Evolutionary conservation across 37 sponge, comb jelly and placozoan genomes (phyloP), one percentile per base, ranked within the genome.

Genomic region (Haliclona indistincta): DNA sequence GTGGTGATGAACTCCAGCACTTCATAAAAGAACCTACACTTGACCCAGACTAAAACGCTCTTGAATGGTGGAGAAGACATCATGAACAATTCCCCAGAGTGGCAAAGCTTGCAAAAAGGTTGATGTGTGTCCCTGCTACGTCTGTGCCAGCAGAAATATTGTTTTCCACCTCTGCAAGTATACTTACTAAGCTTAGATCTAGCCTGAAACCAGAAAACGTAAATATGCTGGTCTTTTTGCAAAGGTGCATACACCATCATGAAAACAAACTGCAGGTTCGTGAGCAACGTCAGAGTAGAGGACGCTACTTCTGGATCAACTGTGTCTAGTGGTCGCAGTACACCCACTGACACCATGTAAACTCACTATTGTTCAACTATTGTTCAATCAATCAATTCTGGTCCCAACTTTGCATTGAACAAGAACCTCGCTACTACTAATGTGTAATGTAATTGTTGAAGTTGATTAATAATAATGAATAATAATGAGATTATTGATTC

Each of bases 131-230:
- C 25, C 60, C 60, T 25, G 60, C 60, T 58, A 58, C 60, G 11
- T n/a, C n/a, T n/a, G n/a, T n/a, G n/a, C n/a, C n/a, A n/a, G n/a
- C n/a, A n/a, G n/a, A n/a, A 20, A 58, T 20, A 26, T 26, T 58
- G 7, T 58, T 58, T 20, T 58, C 60, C 11, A 58, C 60, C n/a
- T 11, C 60, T 25, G 60, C 26, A 25, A 25, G 6, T 25, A 58
- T 26, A 20, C 26, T 58, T n/a, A n/a, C 60, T 25, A 71, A 71
- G 2, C 49, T 52, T 32, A 71, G 73, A 26, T 20, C 70, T 11
- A 68, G 45, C 26, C 70, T 43, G 15, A 68, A 68, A n/a, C n/a
- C n/a, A n/a, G n/a, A n/a, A n/a, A n/a, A n/a, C n/a, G n/a, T n/a
- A n/a, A n/a, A n/a, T n/a, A 6, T 38, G 39, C 2, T 4, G 4